These are phyloP conservation scores for Empidonax traillii DNA, from an alignment of 2,113 vertebrate genomes.

Conservation along the genomic window DNA sequence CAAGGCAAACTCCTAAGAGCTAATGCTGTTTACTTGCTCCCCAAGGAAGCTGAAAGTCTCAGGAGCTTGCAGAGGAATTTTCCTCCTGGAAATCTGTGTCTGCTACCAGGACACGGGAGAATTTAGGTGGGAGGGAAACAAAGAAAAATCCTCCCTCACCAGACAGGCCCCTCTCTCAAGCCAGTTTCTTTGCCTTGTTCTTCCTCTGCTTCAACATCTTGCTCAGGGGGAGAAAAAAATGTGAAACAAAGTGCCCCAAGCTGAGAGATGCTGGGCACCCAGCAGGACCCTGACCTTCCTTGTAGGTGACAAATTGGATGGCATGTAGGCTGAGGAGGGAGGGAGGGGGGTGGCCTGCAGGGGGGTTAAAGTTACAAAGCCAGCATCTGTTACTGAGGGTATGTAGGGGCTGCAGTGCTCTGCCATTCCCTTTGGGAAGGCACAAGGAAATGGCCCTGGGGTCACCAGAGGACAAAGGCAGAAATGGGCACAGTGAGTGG, in stretches of 20 bases:
- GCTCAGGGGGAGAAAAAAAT: slow-evolving; percentile 6
- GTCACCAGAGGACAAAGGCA: not conserved
- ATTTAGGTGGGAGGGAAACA: not conserved
- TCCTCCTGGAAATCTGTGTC: not conserved
- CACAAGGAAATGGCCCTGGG: not conserved
- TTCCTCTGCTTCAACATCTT: not conserved
- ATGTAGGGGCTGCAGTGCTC: slow-evolving; percentile 73
- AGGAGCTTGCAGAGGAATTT: not conserved
- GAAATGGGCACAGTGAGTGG: rapidly evolving
- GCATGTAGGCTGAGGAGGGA: slow-evolving; percentile 37
- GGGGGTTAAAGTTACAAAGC: slow-evolving; percentile 84
- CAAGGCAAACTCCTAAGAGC: not conserved
- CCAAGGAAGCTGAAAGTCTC: not conserved
- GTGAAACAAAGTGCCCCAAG: slow-evolving; percentile 43
- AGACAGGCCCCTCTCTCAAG: not conserved
- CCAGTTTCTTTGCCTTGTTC: not conserved
- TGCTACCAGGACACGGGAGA: not conserved
- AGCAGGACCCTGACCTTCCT: slow-evolving; percentile 71
- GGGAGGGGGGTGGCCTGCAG: not conserved
- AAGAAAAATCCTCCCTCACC: not conserved
- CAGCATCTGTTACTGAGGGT: slow-evolving; percentile 83
- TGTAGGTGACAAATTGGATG: slow-evolving; percentile 78
- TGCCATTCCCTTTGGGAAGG: slow-evolving; percentile 59
- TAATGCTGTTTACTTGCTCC: not conserved
- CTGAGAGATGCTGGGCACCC: slow-evolving; percentile 58